Conservation (phyloP, 2,113 vertebrate genomes). For the Hystrix cristata region DNA sequence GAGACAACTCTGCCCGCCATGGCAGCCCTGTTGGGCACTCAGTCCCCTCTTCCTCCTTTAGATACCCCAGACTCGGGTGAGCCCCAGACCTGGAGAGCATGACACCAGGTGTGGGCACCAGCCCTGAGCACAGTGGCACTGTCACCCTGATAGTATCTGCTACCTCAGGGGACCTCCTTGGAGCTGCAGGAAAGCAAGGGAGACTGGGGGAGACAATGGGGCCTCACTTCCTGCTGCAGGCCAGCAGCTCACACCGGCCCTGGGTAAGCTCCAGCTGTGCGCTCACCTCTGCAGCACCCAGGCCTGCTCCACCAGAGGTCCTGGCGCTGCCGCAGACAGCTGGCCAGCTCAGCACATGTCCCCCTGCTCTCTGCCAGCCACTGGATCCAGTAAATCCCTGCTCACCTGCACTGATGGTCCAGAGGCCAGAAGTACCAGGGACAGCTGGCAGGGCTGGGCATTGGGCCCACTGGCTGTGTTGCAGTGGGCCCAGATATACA, state of each 20-base stretch:
- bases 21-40: background rate
- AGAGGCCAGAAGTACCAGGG: background rate
- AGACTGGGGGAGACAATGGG: background rate
- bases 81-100: background rate
- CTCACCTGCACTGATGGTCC: too few species aligned
- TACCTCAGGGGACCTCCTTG: background rate
- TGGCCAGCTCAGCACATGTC: constrained; percentile 67
- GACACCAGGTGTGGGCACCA: background rate
- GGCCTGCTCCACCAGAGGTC: constrained; percentile 76
- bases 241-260: constrained; percentile 79
- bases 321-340: constrained; percentile 76
- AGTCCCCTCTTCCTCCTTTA: background rate
- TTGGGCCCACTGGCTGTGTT: background rate
- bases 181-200: background rate
- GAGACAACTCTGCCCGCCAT: background rate
- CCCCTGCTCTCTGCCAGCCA: constrained; percentile 75
- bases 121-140: background rate
- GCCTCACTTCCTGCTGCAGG: constrained; percentile 87
- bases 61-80: background rate
- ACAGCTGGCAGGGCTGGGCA: background rate
- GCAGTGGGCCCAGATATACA: background rate
- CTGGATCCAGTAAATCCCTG: background rate
- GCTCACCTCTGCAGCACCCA: constrained; percentile 79
- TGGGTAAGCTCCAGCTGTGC: constrained; percentile 73
- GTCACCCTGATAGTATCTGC: background rate